phyloP scores from a whole-genome alignment of 1,140 invertebrate species.

The Helicoverpa armigera region DNA sequence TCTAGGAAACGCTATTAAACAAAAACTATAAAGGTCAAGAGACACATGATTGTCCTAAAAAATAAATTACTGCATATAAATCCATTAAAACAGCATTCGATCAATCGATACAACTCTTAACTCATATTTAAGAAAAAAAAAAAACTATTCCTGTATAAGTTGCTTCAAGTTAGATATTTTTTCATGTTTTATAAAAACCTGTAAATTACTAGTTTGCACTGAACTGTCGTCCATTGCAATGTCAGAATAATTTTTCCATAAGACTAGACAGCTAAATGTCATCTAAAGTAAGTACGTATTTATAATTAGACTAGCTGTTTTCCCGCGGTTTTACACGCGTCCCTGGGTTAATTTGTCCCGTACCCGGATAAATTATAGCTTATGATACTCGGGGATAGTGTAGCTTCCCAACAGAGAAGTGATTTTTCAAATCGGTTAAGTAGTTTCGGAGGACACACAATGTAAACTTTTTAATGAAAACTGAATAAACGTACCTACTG shows the following conservation, averaged over 20 bases:
- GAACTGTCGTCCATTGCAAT: neutral
- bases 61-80: conserved; percentile 15
- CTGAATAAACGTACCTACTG: neutral
- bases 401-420: too few species aligned
- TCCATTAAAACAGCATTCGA: neutral
- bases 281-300: neutral
- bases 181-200: neutral
- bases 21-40: neutral
- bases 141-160: neutral
- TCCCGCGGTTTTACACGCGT: too few species aligned
- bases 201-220: neutral
- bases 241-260: neutral
- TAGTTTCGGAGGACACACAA: too few species aligned
- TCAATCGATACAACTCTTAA: neutral
- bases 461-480: too few species aligned
- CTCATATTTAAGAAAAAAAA: neutral
- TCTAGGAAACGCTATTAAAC: conserved; percentile 4
- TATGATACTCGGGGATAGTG: too few species aligned
- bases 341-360: too few species aligned
- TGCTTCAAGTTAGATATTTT: neutral
- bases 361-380: too few species aligned
- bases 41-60: neutral
- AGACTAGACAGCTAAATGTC: neutral
- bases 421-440: too few species aligned
- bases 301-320: too few species aligned